phyloP scores from a whole-genome alignment of 2,888 invertebrate species.

The Epicampocera succincta region DNA sequence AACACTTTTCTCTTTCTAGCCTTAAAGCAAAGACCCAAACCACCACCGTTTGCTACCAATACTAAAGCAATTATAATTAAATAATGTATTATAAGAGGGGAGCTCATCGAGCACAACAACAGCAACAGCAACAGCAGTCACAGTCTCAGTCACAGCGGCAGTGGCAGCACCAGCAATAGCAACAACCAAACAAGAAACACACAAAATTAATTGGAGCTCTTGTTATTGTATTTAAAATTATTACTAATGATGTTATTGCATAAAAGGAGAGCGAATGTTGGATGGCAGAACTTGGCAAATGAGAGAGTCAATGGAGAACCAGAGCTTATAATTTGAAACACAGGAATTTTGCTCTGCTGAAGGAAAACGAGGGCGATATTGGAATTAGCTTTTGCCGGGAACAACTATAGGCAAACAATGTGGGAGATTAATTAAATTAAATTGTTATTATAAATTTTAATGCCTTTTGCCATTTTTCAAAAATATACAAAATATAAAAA shows the following conservation, averaged over 20 bases:
- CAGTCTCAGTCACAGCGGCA: neutral
- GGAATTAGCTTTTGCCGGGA: neutral
- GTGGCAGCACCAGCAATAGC: neutral
- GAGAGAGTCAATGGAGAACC: conserved; percentile 28
- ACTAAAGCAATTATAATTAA: conserved; percentile 66
- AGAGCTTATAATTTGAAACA: conserved; percentile 25
- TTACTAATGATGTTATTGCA: conserved; percentile 59
- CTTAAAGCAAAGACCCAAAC: conserved; percentile 61
- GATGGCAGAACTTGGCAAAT: neutral
- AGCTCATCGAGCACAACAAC: conserved; percentile 23
- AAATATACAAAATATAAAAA: too few relatives aligned
- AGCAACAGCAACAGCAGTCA: neutral
- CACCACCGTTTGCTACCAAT: conserved; percentile 60
- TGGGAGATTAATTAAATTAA: too few relatives aligned
- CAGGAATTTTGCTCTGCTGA: conserved; percentile 42
- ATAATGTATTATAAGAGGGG: conserved; percentile 67
- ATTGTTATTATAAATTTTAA: too few relatives aligned
- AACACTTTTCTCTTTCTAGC: conserved; percentile 56
- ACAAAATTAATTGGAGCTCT: conserved; percentile 68
- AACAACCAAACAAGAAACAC: conserved; percentile 6
- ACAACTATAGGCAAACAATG: too few relatives aligned
- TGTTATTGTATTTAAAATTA: conserved; percentile 63
- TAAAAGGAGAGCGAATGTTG: conserved; percentile 55
- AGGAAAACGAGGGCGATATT: conserved; percentile 8
- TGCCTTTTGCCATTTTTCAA: too few relatives aligned